Conservation (phyloP, 1,140 invertebrate species). For the Drosophila malerkotliana region DNA sequence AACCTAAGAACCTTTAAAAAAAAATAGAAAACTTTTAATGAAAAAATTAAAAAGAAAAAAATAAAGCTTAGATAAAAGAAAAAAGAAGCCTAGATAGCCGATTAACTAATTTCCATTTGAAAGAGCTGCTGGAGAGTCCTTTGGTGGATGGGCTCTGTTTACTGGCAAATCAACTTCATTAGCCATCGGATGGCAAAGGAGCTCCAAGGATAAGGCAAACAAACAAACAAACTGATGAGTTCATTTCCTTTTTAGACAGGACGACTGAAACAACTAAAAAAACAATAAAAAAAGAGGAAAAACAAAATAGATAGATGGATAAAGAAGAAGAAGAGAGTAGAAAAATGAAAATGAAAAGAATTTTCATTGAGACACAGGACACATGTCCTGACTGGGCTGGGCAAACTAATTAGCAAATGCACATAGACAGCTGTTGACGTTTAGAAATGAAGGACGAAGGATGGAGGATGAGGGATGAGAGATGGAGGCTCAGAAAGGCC, state of each 20-base stretch:
- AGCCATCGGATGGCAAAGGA: constrained; percentile 41
- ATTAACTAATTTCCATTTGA: constrained; percentile 39
- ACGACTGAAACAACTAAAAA: background rate
- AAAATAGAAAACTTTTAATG: constrained; percentile 13
- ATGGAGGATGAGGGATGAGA: constrained; percentile 26
- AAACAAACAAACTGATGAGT: constrained; percentile 67
- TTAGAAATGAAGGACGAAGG: constrained; percentile 48
- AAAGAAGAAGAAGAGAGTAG: background rate
- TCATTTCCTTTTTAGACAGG: constrained; percentile 76
- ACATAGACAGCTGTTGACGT: constrained; percentile 60
- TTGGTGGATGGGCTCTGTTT: constrained; percentile 1
- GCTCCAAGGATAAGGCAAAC: constrained; percentile 23
- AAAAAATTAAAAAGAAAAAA: constrained; percentile 8
- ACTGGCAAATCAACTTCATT: constrained; percentile 66
- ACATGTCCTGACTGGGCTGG: constrained; percentile 50
- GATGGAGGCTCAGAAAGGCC: constrained; percentile 7
- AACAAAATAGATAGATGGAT: background rate
- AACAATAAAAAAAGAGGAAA: background rate
- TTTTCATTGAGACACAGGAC: constrained; percentile 26
- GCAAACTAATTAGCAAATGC: constrained; percentile 79
- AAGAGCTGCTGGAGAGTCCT: background rate
- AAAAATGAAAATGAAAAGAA: constrained; percentile 8
- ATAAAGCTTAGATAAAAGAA: background rate
- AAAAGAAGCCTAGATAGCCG: background rate
- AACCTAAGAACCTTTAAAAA: too few species aligned